Percentiles rank a stretch among this genome's conserved stretches.
Conservation (phyloP, 2,888 invertebrate genomes). For the Spatulosminthurus flaviceps region DNA sequence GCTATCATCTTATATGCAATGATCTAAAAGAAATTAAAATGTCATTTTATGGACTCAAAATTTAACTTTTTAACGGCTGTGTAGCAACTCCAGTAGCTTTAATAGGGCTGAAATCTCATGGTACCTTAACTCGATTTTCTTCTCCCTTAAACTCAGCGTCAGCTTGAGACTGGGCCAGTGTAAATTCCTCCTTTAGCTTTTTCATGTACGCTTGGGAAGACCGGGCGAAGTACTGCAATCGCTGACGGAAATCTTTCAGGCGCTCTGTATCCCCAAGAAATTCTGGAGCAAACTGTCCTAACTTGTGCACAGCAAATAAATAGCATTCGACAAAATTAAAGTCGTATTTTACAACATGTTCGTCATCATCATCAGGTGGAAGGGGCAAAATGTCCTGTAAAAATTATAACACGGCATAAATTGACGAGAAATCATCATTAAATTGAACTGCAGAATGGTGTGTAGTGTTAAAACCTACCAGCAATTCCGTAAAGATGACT, state of each 20-base stretch:
- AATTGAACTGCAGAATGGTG: no score
- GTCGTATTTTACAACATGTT: constrained; percentile 76
- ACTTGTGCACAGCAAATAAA: constrained; percentile 77
- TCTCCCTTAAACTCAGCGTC: constrained; percentile 79
- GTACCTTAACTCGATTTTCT: constrained; percentile 79
- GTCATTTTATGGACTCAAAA: not conserved
- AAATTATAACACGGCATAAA: no score
- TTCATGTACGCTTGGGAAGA: constrained; percentile 87
- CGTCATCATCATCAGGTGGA: constrained; percentile 72
- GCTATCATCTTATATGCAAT: constrained; percentile 87
- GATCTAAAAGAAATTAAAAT: constrained; percentile 58
- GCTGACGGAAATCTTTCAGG: constrained; percentile 84
- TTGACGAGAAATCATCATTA: no score
- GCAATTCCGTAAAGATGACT: constrained; percentile 78
- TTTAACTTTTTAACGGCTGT: no score
- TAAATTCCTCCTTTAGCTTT: constrained; percentile 73
- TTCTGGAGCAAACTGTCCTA: constrained; percentile 82
- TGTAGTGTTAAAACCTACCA: no score
- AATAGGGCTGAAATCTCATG: no score
- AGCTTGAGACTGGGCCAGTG: constrained; percentile 72
- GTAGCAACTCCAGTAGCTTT: no score
- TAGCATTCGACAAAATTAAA: constrained; percentile 95
- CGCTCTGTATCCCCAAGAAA: constrained; percentile 77
- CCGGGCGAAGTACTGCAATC: constrained; percentile 91
- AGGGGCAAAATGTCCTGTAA: constrained; percentile 85